phyloP scores from a whole-genome alignment of 2,797 vertebrate genomes.

The Mus caroli region DNA sequence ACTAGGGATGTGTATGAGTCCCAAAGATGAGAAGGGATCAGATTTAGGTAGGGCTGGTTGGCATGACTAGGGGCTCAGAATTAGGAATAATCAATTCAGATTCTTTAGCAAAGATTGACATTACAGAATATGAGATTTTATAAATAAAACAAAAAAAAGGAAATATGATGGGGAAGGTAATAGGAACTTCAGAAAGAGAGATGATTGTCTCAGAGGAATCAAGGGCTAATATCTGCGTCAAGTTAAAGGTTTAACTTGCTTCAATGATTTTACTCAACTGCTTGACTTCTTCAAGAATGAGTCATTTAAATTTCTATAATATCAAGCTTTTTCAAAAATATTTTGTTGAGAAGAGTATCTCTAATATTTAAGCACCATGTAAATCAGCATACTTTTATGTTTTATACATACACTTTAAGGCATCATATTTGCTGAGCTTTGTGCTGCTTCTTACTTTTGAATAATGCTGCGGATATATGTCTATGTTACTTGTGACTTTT shows the following conservation, averaged over 20 bases:
- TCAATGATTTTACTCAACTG: background rate
- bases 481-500: too few relatives aligned
- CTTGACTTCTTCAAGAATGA: slow-evolving; percentile 1
- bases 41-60: background rate
- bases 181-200: background rate
- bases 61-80: background rate
- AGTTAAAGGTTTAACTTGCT: background rate
- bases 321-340: background rate
- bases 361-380: too few relatives aligned
- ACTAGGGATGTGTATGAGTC: too few relatives aligned
- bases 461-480: too few relatives aligned
- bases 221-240: background rate
- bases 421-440: too few relatives aligned
- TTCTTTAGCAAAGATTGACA: background rate
- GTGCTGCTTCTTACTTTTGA: too few relatives aligned
- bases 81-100: background rate
- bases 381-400: too few relatives aligned
- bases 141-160: background rate
- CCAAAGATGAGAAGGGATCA: background rate
- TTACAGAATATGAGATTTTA: background rate
- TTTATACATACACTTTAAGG: too few relatives aligned
- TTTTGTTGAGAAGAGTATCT: background rate
- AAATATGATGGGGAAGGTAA: background rate
- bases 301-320: background rate
- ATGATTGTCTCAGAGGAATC: background rate